Evolutionary conservation across 2,113 vertebrate genomes (phyloP).

Genomic region (Sylvia atricapilla): DNA sequence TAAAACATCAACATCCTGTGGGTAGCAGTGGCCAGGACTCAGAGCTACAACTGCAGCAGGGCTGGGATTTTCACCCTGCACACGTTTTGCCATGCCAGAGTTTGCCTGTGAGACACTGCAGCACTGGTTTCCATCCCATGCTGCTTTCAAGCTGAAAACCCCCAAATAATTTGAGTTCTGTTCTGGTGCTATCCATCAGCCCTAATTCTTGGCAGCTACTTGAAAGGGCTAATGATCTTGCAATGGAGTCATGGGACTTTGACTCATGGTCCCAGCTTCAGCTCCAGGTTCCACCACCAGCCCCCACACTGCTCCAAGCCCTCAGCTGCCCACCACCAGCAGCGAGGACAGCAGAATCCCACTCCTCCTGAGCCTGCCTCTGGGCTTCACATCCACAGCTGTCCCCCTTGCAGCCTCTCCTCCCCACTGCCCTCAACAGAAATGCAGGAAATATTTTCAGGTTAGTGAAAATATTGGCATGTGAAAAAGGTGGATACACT

Average conservation of each 20-base stretch:
- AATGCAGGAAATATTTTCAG: background rate
- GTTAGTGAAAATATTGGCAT: background rate
- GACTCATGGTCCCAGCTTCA: conserved; percentile 17
- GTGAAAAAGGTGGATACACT: background rate
- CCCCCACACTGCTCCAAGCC: background rate
- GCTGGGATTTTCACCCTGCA: background rate
- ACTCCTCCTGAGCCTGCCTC: background rate
- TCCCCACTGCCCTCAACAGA: background rate
- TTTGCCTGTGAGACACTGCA: background rate
- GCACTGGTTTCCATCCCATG: background rate
- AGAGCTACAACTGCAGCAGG: background rate
- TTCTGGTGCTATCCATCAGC: conserved; percentile 30
- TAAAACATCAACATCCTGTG: background rate
- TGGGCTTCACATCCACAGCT: background rate
- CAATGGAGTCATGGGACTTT: conserved; percentile 51
- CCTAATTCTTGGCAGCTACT: conserved; percentile 46
- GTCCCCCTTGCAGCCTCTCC: background rate
- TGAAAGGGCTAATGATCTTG: conserved; percentile 43
- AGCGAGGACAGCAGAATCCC: fast-evolving
- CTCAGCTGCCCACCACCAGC: background rate
- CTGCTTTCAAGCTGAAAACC: background rate
- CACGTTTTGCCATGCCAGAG: background rate
- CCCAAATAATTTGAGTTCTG: background rate
- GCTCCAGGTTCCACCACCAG: conserved; percentile 11
- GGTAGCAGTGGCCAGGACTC: background rate